A percentile compares a stretch with the other conserved stretches of the same genome.
phyloP scores from a whole-genome alignment of 30 jellyfish, hydroid and myxozoan species.

The Hydractinia symbiolongicarpus region DNA sequence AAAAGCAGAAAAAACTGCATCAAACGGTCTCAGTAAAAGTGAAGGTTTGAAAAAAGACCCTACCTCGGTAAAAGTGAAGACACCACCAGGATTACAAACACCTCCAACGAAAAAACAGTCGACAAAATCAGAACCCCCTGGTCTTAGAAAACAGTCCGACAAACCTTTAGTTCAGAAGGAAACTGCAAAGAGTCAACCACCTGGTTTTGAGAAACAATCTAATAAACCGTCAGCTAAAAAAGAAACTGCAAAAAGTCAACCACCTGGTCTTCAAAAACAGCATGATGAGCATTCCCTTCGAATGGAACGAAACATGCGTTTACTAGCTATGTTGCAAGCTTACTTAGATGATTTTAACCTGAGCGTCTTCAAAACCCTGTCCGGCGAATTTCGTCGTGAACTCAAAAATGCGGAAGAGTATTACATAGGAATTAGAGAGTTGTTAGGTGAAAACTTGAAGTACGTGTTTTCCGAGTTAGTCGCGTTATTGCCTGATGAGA shows the following conservation, averaged over 20 bases:
- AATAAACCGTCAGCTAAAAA: neutral
- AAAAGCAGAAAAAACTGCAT: neutral
- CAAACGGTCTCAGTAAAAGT: neutral
- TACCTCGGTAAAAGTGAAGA: neutral
- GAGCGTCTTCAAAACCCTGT: constrained; percentile 39
- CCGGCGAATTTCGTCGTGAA: constrained; percentile 83
- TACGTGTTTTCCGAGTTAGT: constrained; percentile 75
- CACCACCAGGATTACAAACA: constrained; percentile 18
- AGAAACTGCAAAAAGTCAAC: neutral
- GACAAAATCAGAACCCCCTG: constrained; percentile 41
- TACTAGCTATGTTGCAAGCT: constrained; percentile 46
- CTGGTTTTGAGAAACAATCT: constrained; percentile 1
- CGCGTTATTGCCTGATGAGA: constrained; percentile 74
- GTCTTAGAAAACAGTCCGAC: constrained; percentile 7
- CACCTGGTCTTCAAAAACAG: constrained; percentile 44
- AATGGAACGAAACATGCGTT: constrained; percentile 53
- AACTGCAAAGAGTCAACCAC: constrained; percentile 18
- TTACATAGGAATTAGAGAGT: constrained; percentile 37
- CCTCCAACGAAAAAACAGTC: neutral
- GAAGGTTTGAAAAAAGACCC: neutral
- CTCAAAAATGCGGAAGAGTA: constrained; percentile 41
- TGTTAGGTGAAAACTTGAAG: constrained; percentile 58
- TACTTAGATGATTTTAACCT: constrained; percentile 44
- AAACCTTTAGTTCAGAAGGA: constrained; percentile 2
- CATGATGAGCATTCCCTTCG: constrained; percentile 4